Evolutionary conservation across 2,797 vertebrate genomes (phyloP).

Genomic region (Oreochromis grahami): DNA sequence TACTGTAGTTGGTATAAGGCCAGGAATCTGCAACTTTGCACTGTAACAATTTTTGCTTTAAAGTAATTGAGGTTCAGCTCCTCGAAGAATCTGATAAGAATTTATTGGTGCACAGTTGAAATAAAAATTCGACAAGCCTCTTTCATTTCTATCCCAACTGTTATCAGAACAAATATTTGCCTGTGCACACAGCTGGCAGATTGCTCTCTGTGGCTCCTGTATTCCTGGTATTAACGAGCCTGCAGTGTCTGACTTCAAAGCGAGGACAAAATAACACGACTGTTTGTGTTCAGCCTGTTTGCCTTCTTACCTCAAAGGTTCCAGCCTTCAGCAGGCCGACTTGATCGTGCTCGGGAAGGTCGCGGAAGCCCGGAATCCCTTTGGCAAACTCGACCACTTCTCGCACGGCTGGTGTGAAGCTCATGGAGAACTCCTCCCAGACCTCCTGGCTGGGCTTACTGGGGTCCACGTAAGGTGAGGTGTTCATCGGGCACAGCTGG

Average conservation of each 20-base stretch:
- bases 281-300: not conserved
- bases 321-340: constrained; percentile 96
- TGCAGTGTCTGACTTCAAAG: not conserved
- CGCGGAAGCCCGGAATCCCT: constrained; percentile 91
- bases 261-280: not conserved
- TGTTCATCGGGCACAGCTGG: constrained; percentile 95
- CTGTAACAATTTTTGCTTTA: not conserved
- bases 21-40: not conserved
- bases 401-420: constrained; percentile 95
- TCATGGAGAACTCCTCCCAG: constrained; percentile 99
- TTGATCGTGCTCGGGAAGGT: constrained; percentile 94
- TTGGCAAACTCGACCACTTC: constrained; percentile 98
- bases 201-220: not conserved
- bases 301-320: constrained; percentile 89
- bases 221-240: not conserved
- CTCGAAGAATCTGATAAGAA: accelerated
- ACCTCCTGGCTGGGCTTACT: constrained; percentile 90
- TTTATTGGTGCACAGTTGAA: not conserved
- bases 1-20: not conserved
- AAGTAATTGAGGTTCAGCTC: not conserved
- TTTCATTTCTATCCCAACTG: constrained; percentile 1
- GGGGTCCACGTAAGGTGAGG: constrained; percentile 88
- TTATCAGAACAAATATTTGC: constrained; percentile 33
- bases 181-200: not conserved
- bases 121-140: not conserved